Percentiles rank a stretch among this genome's conserved stretches.
These are phyloP conservation scores for Brachionus rotundiformis DNA, from an alignment of 1,140 invertebrate species.

Conservation along the genomic window DNA sequence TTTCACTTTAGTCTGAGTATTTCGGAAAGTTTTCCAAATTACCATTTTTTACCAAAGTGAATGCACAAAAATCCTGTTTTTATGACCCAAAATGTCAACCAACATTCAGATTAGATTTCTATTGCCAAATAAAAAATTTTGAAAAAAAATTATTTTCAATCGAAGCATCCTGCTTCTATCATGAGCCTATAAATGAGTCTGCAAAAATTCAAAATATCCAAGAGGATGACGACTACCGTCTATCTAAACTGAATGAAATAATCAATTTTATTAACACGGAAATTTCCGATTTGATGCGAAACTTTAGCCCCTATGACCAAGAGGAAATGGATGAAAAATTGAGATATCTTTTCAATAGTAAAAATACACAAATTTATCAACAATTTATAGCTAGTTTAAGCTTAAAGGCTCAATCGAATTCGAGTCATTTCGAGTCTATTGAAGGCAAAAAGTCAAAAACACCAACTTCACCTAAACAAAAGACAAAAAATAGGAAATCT, in stretches of 20 bases:
- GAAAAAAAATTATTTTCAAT: slow-evolving; percentile 37
- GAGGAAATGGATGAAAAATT: slow-evolving; percentile 43
- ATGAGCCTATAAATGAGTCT: slow-evolving; percentile 25
- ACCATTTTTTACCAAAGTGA: slow-evolving; percentile 4
- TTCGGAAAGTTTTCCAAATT: not conserved
- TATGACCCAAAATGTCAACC: slow-evolving; percentile 49
- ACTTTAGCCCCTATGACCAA: slow-evolving; percentile 39
- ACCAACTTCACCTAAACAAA: slow-evolving; percentile 32
- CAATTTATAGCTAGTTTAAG: not conserved
- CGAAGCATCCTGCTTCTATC: not conserved
- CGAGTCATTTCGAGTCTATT: not conserved
- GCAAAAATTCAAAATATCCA: slow-evolving; percentile 42
- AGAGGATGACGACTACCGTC: slow-evolving; percentile 35
- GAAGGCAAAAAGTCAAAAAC: slow-evolving; percentile 40
- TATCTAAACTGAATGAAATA: not conserved
- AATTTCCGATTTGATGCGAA: slow-evolving; percentile 1
- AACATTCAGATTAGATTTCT: slow-evolving; percentile 43
- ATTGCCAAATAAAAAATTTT: slow-evolving; percentile 12
- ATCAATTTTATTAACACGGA: slow-evolving; percentile 29
- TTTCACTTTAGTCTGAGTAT: slow-evolving; percentile 42
- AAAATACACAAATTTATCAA: slow-evolving; percentile 2
- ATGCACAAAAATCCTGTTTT: not conserved
- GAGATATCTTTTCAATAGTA: slow-evolving; percentile 3
- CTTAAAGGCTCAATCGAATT: not conserved
- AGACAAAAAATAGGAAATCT: not conserved